Evolutionary conservation across 2,113 vertebrate genomes (phyloP).

Genomic region (Aspidoscelis tigris): DNA sequence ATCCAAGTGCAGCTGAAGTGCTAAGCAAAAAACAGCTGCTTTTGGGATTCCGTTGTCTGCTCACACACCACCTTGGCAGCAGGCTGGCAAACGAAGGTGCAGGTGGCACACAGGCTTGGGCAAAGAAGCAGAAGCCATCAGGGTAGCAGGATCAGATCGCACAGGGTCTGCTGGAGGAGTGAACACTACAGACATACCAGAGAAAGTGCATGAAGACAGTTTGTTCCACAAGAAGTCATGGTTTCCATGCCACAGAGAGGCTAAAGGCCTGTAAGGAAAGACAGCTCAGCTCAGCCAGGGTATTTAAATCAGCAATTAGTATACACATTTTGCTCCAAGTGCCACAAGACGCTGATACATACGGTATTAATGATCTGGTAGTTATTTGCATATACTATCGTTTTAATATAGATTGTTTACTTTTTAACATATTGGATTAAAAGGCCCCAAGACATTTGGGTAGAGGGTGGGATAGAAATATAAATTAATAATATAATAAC

Average conservation of each 20-base stretch:
- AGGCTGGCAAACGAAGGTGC: background rate
- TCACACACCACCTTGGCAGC: slow-evolving; percentile 48
- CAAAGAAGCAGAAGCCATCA: background rate
- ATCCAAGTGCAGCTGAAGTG: slow-evolving; percentile 84
- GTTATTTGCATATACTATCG: no score
- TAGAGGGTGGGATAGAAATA: no score
- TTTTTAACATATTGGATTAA: no score
- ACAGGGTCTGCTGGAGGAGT: background rate
- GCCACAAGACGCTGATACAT: background rate
- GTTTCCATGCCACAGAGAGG: background rate
- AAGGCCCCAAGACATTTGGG: no score
- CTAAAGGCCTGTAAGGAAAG: slow-evolving; percentile 12
- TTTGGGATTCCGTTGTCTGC: slow-evolving; percentile 88
- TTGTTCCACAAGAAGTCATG: background rate
- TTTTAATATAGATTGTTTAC: no score
- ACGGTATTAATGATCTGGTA: no score
- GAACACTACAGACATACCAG: background rate
- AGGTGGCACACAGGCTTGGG: background rate
- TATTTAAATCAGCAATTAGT: background rate
- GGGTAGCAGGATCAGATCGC: background rate
- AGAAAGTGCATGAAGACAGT: background rate
- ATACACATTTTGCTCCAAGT: background rate
- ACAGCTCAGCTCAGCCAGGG: slow-evolving; percentile 6
- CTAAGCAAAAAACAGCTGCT: slow-evolving; percentile 81
- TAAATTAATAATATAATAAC: no score